Conservation (phyloP, 2,888 invertebrate genomes). For the Eustalomyia histrio region DNA sequence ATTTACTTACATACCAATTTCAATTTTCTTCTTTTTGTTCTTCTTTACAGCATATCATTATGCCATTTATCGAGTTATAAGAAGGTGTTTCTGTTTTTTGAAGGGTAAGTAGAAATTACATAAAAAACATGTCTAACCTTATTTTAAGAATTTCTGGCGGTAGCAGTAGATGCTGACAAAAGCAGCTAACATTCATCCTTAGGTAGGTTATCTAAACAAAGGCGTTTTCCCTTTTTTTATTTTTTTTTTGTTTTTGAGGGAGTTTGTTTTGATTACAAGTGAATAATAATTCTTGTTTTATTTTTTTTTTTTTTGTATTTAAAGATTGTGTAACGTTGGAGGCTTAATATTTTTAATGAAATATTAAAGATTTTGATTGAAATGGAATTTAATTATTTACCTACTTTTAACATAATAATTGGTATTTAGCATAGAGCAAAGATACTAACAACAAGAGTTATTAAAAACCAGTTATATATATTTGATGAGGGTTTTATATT, state of each 20-base stretch:
- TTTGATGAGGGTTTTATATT: no score
- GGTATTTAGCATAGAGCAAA: neutral
- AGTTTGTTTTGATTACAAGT: conserved; percentile 62
- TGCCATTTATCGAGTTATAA: conserved; percentile 31
- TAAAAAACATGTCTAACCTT: conserved; percentile 2
- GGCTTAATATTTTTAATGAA: conserved; percentile 46
- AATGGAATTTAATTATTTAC: conserved; percentile 61
- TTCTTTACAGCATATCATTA: conserved; percentile 40
- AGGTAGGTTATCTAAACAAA: conserved; percentile 59
- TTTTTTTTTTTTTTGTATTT: conserved; percentile 22
- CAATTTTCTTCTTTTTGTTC: conserved; percentile 12
- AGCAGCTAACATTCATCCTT: conserved; percentile 44
- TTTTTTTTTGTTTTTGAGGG: neutral
- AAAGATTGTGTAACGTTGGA: neutral
- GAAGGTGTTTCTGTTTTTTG: conserved; percentile 27
- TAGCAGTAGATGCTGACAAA: conserved; percentile 34
- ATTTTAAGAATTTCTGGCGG: neutral
- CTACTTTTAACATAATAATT: conserved; percentile 32
- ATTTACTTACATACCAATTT: conserved; percentile 32
- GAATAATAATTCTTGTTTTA: conserved; percentile 45
- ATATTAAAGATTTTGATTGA: conserved; percentile 54
- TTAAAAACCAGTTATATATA: no score
- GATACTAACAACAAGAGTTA: no score
- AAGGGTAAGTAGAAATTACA: conserved; percentile 52
- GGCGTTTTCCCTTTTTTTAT: conserved; percentile 10